Percentiles rank a stretch among this genome's conserved stretches.
Conservation (phyloP, 2,888 invertebrate species). For the Ormyrus thymus region DNA sequence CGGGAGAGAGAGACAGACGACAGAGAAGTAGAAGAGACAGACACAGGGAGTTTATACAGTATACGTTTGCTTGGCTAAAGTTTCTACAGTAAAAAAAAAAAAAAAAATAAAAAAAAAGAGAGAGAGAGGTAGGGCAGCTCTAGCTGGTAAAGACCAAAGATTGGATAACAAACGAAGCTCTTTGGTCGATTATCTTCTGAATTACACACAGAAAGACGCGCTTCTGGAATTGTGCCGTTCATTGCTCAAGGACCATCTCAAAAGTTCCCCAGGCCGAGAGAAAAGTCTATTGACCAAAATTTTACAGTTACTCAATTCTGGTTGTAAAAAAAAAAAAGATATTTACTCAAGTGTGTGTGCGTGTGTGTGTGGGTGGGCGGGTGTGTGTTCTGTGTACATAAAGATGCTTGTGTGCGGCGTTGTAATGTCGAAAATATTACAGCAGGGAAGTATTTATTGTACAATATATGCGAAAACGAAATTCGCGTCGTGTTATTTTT, state of each 20-base stretch:
- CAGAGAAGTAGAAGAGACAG: not conserved
- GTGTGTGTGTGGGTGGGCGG: not conserved
- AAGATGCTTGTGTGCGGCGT: constrained; percentile 1
- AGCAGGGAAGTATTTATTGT: not conserved
- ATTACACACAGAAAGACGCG: not conserved
- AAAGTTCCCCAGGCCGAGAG: constrained; percentile 75
- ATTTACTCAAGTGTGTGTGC: not conserved
- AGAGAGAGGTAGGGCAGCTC: too few relatives aligned
- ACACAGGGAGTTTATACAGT: not conserved
- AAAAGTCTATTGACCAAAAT: constrained; percentile 53
- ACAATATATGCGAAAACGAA: constrained; percentile 11
- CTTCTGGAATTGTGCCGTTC: constrained; percentile 57
- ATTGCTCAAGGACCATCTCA: constrained; percentile 77
- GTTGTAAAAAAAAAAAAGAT: not conserved
- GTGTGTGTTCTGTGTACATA: not conserved
- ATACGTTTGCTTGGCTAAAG: too few relatives aligned
- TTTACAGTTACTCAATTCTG: too few relatives aligned
- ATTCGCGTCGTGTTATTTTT: not conserved
- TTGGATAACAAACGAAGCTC: too few relatives aligned
- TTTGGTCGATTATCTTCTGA: too few relatives aligned
- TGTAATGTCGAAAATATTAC: constrained; percentile 1
- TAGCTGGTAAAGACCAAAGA: too few relatives aligned
- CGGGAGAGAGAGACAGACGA: not conserved
- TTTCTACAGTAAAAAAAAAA: too few relatives aligned
- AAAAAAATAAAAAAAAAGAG: too few relatives aligned